Percentiles rank a stretch among this genome's conserved stretches.
Conservation (phyloP, 2,888 invertebrate genomes). For the Cybosia mesomella region DNA sequence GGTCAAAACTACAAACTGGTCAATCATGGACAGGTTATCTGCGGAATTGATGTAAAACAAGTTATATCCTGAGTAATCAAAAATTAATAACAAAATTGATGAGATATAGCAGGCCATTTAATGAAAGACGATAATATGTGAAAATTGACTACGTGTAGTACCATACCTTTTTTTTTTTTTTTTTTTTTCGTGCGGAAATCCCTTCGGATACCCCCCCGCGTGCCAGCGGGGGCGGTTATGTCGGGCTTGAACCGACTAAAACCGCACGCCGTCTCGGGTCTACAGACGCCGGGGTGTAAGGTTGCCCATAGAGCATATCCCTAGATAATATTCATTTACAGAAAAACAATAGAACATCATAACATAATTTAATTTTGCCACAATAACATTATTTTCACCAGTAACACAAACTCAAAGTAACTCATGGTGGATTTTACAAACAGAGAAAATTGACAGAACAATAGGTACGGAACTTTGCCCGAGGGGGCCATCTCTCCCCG, state of each 20-base stretch:
- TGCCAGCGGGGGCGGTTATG: too few species aligned
- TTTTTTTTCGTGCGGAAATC: too few species aligned
- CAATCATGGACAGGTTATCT: constrained; percentile 37
- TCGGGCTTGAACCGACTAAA: too few species aligned
- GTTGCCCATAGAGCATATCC: too few species aligned
- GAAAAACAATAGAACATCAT: background rate
- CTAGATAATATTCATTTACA: too few species aligned
- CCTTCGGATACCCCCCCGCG: too few species aligned
- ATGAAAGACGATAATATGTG: background rate
- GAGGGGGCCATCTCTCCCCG: too few species aligned
- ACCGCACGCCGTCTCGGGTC: too few species aligned
- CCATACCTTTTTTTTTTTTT: background rate
- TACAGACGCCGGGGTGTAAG: too few species aligned
- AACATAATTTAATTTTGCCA: too few species aligned
- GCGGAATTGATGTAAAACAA: constrained; percentile 41
- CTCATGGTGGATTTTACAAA: background rate
- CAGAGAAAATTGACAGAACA: background rate
- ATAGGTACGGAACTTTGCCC: too few species aligned
- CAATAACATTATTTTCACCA: too few species aligned
- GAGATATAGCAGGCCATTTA: background rate
- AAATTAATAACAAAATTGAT: constrained; percentile 5
- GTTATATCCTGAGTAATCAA: constrained; percentile 30
- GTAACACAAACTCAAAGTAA: background rate
- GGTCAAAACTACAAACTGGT: constrained; percentile 17
- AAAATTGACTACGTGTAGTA: background rate